phyloP scores from a whole-genome alignment of 2,797 vertebrate genomes.

The Poecilia gillii region DNA sequence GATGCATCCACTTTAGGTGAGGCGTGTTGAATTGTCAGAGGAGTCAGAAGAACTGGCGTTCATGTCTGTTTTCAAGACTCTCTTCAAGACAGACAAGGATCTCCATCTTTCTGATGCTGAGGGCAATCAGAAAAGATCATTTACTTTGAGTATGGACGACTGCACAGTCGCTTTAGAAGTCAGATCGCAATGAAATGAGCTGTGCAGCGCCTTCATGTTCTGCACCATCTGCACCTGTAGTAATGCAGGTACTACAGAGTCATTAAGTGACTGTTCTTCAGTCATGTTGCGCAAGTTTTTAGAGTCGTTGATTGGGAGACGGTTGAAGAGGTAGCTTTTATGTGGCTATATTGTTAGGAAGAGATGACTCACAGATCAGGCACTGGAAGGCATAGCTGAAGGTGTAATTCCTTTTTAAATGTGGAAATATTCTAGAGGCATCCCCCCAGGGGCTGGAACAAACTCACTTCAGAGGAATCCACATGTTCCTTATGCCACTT shows the following conservation, averaged over 20 bases:
- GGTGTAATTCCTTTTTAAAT: background rate
- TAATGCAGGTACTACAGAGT: background rate
- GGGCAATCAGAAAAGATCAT: background rate
- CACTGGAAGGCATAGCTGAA: background rate
- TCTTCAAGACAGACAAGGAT: background rate
- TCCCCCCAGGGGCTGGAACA: background rate
- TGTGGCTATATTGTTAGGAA: background rate
- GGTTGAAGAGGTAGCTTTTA: background rate
- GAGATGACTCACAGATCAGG: background rate
- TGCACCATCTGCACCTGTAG: background rate
- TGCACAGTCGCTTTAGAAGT: background rate
- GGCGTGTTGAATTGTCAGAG: background rate
- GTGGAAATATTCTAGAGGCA: background rate
- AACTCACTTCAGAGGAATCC: constrained; percentile 5
- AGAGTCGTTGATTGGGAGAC: background rate
- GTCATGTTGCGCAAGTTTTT: background rate
- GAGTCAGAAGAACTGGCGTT: background rate
- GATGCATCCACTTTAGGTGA: background rate
- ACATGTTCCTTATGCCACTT: background rate
- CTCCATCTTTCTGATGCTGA: background rate
- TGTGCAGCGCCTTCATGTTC: no score
- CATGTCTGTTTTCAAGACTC: background rate
- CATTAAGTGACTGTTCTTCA: background rate
- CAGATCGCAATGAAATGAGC: background rate
- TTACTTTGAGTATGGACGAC: background rate